Base-by-base conservation (phyloP, 1,140 invertebrate genomes). In the Atopsyche davidsoni region DNA sequence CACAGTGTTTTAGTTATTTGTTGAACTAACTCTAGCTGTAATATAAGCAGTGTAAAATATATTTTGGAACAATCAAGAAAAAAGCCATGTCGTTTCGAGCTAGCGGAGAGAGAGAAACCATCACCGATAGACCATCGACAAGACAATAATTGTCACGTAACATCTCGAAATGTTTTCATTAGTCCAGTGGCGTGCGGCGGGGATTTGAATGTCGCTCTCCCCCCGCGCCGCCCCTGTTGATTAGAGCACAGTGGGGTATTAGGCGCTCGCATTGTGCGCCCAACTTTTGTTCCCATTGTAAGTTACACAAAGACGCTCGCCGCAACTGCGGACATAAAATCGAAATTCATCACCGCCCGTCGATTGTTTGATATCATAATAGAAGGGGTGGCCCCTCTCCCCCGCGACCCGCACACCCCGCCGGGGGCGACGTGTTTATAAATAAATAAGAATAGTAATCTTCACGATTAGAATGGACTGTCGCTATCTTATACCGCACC, bases 231-330 rank as follows among this genome's bases (percentile, higher is more conserved):
- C 52, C 56, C 43, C 44, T 58, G 56, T 58, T 58, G 56, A 58
- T 58, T 58, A 54, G 56, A 53, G 46, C 56, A 58, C 48, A 54
- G 47, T 58, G 68, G 72, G n/a, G 69, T 72, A 74, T 74, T 74
- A 72, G 71, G 70, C 69, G 68, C 65, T 69, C 67, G 69, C 68
- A 72, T 72, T 74, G 72, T 74, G 72, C 66, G 69, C 68, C 70
- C 69, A 72, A 74, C 70, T 74, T 74, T 74, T 74, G 72, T 73
- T 68, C 70, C 69, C 69, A 73, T 72, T 72, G 71, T 58, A 40
- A 59, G 50, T 59, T 53, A 56, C 69, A 70, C 71, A 73, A 72
- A 72, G 70, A 72, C 68, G 56, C 46, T 51, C 44, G 55, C 56
- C 56, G 66, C 65, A 59, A 63, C 69, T 62, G 63, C 62, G 63